These are phyloP conservation scores for Papilio gigon DNA, from an alignment of 2,888 invertebrate species.

Conservation along the genomic window DNA sequence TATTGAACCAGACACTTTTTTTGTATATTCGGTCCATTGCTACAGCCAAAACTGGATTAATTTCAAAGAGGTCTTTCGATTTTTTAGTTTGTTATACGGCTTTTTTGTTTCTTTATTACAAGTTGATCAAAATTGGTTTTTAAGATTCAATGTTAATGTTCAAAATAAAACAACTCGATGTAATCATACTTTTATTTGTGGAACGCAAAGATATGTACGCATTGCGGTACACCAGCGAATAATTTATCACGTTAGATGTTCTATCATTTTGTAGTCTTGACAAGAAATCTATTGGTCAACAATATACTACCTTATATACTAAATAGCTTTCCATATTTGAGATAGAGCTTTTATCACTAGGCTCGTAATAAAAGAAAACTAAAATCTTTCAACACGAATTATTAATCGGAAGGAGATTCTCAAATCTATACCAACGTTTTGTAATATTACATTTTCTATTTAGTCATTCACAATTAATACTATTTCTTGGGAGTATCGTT, in stretches of 20 bases:
- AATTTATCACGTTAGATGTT: conserved; percentile 14
- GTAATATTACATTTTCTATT: not conserved
- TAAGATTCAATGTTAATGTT: too few species aligned
- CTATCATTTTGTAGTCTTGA: not conserved
- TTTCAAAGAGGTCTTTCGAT: too few species aligned
- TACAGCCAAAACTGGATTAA: too few species aligned
- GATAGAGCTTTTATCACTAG: conserved; percentile 28
- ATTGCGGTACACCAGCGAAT: not conserved
- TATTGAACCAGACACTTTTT: not conserved
- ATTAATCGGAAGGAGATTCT: conserved; percentile 7
- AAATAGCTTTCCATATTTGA: conserved; percentile 16
- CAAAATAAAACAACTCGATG: not conserved
- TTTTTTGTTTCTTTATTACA: too few species aligned
- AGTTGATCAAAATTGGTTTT: too few species aligned
- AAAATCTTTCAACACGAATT: conserved; percentile 11
- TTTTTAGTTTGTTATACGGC: too few species aligned
- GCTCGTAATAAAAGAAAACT: conserved; percentile 18
- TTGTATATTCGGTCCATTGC: too few species aligned
- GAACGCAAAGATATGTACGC: conserved; percentile 20
- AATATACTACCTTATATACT: conserved; percentile 30
- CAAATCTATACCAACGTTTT: conserved; percentile 28
- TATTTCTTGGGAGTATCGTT: too few species aligned
- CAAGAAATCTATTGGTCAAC: conserved; percentile 17
- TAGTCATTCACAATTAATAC: not conserved
- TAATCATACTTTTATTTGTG: conserved; percentile 24